A percentile compares a stretch with the other conserved stretches of the same genome.
These are phyloP conservation scores for Drosophila cardini DNA, from an alignment of 1,140 invertebrate species.

Conservation along the genomic window DNA sequence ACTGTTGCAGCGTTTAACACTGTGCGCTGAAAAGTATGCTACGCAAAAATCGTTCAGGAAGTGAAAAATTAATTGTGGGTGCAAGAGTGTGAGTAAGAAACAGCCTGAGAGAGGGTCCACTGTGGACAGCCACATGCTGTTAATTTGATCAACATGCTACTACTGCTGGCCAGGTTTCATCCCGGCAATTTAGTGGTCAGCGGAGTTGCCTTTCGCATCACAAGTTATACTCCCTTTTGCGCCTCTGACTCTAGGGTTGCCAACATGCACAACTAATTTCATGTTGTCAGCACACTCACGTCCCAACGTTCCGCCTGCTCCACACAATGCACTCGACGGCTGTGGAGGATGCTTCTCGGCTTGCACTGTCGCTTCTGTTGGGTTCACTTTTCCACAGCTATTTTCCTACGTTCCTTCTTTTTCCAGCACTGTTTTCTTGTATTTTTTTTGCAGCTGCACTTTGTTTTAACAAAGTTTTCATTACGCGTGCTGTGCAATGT, in stretches of 20 bases:
- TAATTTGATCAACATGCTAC: slow-evolving; percentile 76
- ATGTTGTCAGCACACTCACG: slow-evolving; percentile 69
- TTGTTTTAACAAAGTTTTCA: slow-evolving; percentile 74
- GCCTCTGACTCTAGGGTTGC: slow-evolving; percentile 53
- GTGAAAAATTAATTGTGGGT: not conserved
- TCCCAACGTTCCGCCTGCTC: slow-evolving; percentile 35
- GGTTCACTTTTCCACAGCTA: slow-evolving; percentile 25
- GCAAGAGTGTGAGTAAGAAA: not conserved
- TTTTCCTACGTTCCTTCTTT: not conserved
- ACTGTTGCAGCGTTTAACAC: slow-evolving; percentile 44
- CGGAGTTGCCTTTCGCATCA: slow-evolving; percentile 34
- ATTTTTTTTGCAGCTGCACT: slow-evolving; percentile 15
- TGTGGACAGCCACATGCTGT: slow-evolving; percentile 63
- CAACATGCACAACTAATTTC: slow-evolving; percentile 75
- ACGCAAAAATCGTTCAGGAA: slow-evolving; percentile 24
- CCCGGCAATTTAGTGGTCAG: slow-evolving; percentile 77
- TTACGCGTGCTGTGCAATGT: slow-evolving; percentile 65
- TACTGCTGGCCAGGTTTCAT: slow-evolving; percentile 56
- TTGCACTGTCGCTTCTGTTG: slow-evolving; percentile 32
- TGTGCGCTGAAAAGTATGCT: slow-evolving; percentile 65
- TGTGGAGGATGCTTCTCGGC: slow-evolving; percentile 42
- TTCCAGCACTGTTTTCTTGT: slow-evolving; percentile 14
- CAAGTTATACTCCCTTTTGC: not conserved
- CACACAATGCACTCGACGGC: slow-evolving; percentile 57
- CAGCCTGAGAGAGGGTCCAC: not conserved